Conservation (phyloP, 1,140 invertebrate genomes). For the Trichomalopsis sarcophagae region DNA sequence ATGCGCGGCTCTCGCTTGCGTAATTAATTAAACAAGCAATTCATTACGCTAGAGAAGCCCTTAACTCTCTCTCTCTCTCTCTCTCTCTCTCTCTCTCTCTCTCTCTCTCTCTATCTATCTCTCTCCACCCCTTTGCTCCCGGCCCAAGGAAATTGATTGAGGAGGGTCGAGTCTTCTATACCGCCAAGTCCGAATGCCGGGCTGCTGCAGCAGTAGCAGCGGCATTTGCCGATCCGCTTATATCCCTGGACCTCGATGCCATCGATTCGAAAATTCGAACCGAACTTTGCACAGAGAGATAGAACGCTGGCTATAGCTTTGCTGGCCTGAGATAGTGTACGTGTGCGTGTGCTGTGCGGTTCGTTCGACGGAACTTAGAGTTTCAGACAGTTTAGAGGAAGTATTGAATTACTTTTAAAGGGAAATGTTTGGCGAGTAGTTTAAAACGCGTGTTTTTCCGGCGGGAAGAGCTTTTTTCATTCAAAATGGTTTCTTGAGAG, state of each 20-base stretch:
- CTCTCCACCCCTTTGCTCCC: constrained; percentile 58
- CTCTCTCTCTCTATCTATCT: constrained; percentile 57
- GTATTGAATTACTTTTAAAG: neutral
- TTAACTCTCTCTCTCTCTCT: constrained; percentile 59
- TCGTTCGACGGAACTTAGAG: neutral
- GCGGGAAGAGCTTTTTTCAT: neutral
- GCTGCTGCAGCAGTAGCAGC: neutral
- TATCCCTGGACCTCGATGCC: constrained; percentile 12
- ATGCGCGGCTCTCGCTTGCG: constrained; percentile 65
- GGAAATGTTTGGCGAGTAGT: neutral
- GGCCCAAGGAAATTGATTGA: constrained; percentile 73
- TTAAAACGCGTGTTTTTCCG: neutral
- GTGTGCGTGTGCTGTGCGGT: neutral
- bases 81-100: too few species aligned
- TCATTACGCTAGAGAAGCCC: constrained; percentile 71
- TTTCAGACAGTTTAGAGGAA: neutral
- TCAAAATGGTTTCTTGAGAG: neutral
- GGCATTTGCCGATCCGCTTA: constrained; percentile 26
- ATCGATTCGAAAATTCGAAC: constrained; percentile 30
- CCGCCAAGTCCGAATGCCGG: constrained; percentile 49
- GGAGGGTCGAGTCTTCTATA: constrained; percentile 59
- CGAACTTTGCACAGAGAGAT: constrained; percentile 17
- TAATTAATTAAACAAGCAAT: constrained; percentile 77
- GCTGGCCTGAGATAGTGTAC: neutral
- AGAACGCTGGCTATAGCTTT: neutral